Evolutionary conservation across 2,113 vertebrate species (phyloP).

Genomic region (Thunnus maccoyii): DNA sequence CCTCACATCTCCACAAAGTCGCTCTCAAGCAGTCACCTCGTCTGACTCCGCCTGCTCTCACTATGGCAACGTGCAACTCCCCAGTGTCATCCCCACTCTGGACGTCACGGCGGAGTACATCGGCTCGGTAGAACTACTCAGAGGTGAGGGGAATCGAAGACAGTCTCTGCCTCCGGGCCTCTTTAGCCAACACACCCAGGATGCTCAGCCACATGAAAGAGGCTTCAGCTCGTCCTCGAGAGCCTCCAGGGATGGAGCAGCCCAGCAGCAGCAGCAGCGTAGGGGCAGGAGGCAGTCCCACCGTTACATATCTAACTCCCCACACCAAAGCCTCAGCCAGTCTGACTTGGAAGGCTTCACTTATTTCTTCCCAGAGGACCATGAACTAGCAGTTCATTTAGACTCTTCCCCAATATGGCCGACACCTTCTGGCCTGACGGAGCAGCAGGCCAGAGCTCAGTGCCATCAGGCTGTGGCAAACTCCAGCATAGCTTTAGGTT

Average conservation of each 20-base stretch:
- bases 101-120: constrained; percentile 91
- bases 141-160: constrained; percentile 19
- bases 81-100: constrained; percentile 87
- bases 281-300: constrained; percentile 79
- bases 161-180: constrained; percentile 5
- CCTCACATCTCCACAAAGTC: constrained; percentile 55
- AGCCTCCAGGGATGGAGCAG: constrained; percentile 9
- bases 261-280: constrained; percentile 18
- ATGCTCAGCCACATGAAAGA: background rate
- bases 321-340: constrained; percentile 86
- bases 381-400: constrained; percentile 70
- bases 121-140: constrained; percentile 66
- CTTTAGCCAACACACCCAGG: constrained; percentile 1
- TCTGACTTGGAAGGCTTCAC: constrained; percentile 82
- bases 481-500: constrained; percentile 86
- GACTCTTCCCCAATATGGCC: constrained; percentile 86
- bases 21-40: constrained; percentile 48
- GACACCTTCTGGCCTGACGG: constrained; percentile 88
- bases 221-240: background rate
- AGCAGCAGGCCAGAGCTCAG: constrained; percentile 68
- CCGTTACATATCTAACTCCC: constrained; percentile 67
- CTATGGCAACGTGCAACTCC: constrained; percentile 71
- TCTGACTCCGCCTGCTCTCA: constrained; percentile 79
- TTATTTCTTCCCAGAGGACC: constrained; percentile 95
- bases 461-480: constrained; percentile 85